Percentiles rank a stretch among this genome's conserved stretches.
phyloP scores from a whole-genome alignment of 1,140 invertebrate genomes.

The Homalodisca vitripennis region DNA sequence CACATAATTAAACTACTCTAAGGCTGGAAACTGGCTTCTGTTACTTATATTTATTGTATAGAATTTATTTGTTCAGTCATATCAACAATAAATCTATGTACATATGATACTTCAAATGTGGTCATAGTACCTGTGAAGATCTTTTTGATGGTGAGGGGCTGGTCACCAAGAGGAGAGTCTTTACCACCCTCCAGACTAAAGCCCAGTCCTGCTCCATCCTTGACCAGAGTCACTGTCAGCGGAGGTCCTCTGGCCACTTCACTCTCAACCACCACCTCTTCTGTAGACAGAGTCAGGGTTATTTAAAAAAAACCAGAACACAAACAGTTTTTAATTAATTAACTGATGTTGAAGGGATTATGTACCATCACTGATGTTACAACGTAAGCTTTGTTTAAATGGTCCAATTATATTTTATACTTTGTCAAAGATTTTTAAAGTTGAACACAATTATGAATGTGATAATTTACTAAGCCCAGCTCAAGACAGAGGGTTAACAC shows the following conservation, averaged over 20 bases:
- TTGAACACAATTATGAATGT: no score
- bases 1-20: no score
- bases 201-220: constrained; percentile 86
- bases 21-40: no score
- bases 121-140: constrained; percentile 76
- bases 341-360: background rate
- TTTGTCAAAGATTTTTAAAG: no score
- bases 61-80: background rate
- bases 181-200: constrained; percentile 91
- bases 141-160: constrained; percentile 84
- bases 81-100: background rate
- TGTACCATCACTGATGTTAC: no score
- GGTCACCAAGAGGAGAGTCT: constrained; percentile 83
- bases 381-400: no score
- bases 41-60: background rate
- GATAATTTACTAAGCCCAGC: no score
- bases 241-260: constrained; percentile 43
- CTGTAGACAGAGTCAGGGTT: background rate
- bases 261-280: background rate
- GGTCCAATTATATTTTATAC: no score
- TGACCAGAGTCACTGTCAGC: constrained; percentile 65
- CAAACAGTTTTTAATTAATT: background rate
- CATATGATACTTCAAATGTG: background rate
- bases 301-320: background rate
- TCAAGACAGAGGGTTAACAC: no score